Conservation (phyloP, 2,113 vertebrate species). For the Trichechus manatus region DNA sequence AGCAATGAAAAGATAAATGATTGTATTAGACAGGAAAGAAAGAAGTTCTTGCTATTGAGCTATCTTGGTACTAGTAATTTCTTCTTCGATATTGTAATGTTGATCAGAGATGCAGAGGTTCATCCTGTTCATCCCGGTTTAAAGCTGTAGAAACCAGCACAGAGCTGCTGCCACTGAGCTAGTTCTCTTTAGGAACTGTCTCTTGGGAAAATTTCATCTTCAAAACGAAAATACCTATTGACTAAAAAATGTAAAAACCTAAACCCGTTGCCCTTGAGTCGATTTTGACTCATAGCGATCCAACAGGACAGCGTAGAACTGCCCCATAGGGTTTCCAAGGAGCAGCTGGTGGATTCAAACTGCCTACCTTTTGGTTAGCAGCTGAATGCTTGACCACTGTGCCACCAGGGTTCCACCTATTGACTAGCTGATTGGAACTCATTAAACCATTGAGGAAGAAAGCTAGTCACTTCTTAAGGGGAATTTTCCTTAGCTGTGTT, state of each 20-base stretch:
- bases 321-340: too few species aligned
- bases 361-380: too few species aligned
- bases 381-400: too few species aligned
- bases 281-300: too few species aligned
- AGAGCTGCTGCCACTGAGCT: not conserved
- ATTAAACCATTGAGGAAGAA: conserved; percentile 35
- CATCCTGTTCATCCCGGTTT: not conserved
- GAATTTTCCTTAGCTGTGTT: conserved; percentile 33
- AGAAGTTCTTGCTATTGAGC: not conserved
- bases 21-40: conserved; percentile 25
- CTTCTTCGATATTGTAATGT: conserved; percentile 16
- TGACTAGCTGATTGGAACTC: not conserved
- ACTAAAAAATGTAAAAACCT: not conserved
- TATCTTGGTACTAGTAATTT: not conserved
- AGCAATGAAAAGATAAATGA: conserved; percentile 10
- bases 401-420: not conserved
- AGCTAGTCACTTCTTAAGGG: not conserved
- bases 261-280: too few species aligned
- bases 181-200: not conserved
- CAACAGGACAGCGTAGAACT: too few species aligned
- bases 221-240: conserved; percentile 12
- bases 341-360: too few species aligned
- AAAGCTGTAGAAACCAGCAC: conserved; percentile 14
- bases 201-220: conserved; percentile 18
- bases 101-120: conserved; percentile 3